Evolutionary conservation across 2,888 invertebrate species (phyloP), one percentile per base, ranked within the genome.

Genomic region (Gasteruption jaculator): DNA sequence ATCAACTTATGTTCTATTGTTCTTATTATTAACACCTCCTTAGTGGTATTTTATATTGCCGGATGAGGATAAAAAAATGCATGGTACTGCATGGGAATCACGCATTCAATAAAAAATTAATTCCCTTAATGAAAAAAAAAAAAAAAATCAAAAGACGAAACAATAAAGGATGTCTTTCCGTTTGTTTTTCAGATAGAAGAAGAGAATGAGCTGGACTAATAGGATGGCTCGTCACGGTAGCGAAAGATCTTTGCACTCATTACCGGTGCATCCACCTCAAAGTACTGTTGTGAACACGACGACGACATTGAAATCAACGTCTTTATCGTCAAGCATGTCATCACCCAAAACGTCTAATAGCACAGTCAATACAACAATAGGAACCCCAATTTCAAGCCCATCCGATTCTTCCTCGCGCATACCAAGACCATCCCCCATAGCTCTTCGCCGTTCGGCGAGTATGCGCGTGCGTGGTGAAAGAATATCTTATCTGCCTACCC

Each of bases 391-490:
- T 15, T 46, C 48, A 39, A 46, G 39, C 27, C 10, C 50, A 29
- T 27, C 29, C 40, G 54, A 54, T 16, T 14, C 14, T 16, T 14
- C 14, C 73, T 74, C 73, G 68, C 72, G 73, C 71, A 72, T 65
- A 68, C 76, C 61, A 70, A 73, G 64, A 51, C 70, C 61, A 47
- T 69, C 61, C 45, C 68, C 61, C 35, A 61, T 58, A 53, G 56
- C 71, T 61, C 77, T 84, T 68, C 78, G 79, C 50, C 81, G 83
- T 65, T 77, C 82, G 56, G 74, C 76, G 42, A 82, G 83, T 68
- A 68, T 83, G 78, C 81, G 83, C 63, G 65, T 83, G 78, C 82
- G 82, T 71, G 81, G 79, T 61, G 80, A 79, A 73, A 56, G 65
- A 46, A 44, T 56, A 46, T 48, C 54, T 41, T 50, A 53, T 36